A percentile compares a stretch with the other conserved stretches of the same genome.
These are phyloP conservation scores for Trichosurus vulpecula DNA, from an alignment of 2,797 vertebrate species.

Conservation along the genomic window DNA sequence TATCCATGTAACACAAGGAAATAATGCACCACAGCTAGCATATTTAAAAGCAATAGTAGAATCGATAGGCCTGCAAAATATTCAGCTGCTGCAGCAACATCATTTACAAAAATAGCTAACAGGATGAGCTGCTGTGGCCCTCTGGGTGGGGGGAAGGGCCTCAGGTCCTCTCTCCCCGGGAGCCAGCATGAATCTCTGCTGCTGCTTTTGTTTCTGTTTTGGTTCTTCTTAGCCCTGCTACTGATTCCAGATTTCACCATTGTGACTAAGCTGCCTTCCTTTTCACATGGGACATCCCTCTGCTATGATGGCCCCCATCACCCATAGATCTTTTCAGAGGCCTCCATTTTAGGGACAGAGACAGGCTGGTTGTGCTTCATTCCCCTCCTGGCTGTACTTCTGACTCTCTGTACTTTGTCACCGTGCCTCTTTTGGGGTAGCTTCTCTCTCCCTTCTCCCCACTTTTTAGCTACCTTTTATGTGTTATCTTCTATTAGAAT, in stretches of 20 bases:
- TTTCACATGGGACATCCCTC: background rate
- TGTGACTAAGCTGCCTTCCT: background rate
- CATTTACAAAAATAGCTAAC: background rate
- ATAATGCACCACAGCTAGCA: background rate
- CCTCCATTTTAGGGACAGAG: background rate
- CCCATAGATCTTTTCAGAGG: background rate
- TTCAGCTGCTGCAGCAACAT: background rate
- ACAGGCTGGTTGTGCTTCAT: background rate
- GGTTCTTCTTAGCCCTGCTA: background rate
- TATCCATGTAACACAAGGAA: background rate
- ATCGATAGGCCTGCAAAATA: background rate
- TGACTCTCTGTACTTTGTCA: background rate
- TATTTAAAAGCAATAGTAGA: background rate
- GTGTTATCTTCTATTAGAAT: background rate
- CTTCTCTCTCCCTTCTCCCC: background rate
- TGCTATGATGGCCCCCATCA: background rate
- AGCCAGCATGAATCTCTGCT: background rate
- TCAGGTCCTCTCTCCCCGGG: background rate
- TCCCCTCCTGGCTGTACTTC: background rate
- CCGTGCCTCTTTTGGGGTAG: background rate
- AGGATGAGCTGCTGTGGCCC: background rate
- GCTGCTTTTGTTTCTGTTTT: background rate
- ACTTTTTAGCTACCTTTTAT: background rate
- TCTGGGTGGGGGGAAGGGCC: background rate
- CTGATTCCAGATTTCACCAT: background rate